Evolutionary conservation across 1,140 invertebrate species (phyloP), one percentile per base, ranked within the genome.

Genomic region (Heliothis virescens): DNA sequence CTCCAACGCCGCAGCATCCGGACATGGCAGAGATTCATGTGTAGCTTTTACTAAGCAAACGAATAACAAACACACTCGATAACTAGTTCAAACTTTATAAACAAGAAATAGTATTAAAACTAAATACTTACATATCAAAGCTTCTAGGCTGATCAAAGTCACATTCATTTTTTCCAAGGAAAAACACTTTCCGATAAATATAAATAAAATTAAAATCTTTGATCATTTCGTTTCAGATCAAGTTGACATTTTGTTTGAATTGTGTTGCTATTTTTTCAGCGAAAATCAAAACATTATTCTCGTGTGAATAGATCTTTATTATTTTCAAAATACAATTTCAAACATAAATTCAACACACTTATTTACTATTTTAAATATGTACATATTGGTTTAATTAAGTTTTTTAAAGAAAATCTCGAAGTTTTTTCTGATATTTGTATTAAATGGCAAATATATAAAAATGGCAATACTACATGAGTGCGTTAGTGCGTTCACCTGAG

Each of bases 1-100:
- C 86, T 97, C 96, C 48, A 97, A 95, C 11, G 97, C 96, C 47
- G 97, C 96, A 81, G 95, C 95, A 90, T 98, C 97, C 79, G 96
- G 95, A 85, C 96, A 96, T 84, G 95, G 93, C 87, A 96, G 95
- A 59, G 95, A 94, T 79, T 97, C 96, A 92, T 96, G 97, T 52
- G 97, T 98, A 29, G 97, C 97, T 95, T 96, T 96, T 91, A 97
- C 97, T 98, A 86, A 72, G 41, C 21, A 60, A 65, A 52, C 13
- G 59, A 62, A 76, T 29, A 76, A 76, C 60, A 76, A 76, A 53
- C 53, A 63, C 57, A 26, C 11, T 50, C 48, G 53, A 9, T 34
- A 63, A 16, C 3, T 53, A 65, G 18, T 63, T 10, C 69, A 82
- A 76, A 50, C 15, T 52, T 34, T 34, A 34, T 34, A 83, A 67